A percentile compares a stretch with the other conserved stretches of the same genome.
Conservation (phyloP, 2,113 vertebrate species). For the Bujurquina vittata region DNA sequence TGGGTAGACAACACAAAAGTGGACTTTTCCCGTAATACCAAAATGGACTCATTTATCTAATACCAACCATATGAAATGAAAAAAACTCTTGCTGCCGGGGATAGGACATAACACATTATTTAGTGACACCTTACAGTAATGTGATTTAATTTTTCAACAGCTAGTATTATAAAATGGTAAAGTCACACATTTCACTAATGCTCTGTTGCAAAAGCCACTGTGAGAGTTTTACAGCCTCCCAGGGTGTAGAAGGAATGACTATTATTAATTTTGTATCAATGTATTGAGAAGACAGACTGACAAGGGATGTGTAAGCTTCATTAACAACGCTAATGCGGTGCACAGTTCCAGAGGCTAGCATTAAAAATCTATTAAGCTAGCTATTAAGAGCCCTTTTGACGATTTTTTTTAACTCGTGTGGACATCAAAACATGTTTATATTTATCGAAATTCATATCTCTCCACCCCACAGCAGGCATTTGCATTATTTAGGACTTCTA, state of each 20-base stretch:
- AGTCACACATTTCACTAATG: not conserved
- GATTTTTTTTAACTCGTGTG: not conserved
- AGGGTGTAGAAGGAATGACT: not conserved
- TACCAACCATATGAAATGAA: not conserved
- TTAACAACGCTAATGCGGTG: not conserved
- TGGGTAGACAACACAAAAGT: not conserved
- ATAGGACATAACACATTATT: not conserved
- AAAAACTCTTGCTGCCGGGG: not conserved
- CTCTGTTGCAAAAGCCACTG: not conserved
- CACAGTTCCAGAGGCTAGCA: not conserved
- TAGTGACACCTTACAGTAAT: not conserved
- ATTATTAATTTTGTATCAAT: not conserved
- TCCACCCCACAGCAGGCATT: not conserved
- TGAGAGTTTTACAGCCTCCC: not conserved
- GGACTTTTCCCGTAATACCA: not conserved
- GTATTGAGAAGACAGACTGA: not conserved
- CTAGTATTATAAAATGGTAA: not conserved
- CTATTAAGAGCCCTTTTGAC: not conserved
- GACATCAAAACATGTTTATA: not conserved
- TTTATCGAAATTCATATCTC: not conserved
- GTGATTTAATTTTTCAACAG: not conserved
- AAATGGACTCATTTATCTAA: not conserved
- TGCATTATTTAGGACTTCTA: constrained; percentile 10
- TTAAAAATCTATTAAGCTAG: constrained; percentile 4
- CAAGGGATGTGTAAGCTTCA: not conserved